Conservation (phyloP, 1,140 invertebrate species). For the Chrysomallon squamiferum region DNA sequence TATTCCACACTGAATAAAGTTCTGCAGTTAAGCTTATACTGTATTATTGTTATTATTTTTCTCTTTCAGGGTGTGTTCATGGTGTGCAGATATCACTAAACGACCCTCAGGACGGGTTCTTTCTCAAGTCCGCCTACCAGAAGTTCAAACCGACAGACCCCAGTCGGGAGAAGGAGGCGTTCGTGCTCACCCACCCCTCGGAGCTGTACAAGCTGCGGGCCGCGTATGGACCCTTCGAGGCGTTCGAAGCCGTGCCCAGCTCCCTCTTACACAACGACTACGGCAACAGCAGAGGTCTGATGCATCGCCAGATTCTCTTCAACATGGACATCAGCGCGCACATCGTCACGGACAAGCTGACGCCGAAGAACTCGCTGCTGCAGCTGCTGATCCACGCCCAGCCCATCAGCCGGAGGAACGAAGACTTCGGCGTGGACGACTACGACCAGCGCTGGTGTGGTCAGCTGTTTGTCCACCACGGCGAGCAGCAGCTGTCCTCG, state of each 20-base stretch:
- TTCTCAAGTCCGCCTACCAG: conserved; percentile 43
- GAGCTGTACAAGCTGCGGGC: conserved; percentile 41
- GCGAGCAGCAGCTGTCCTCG: conserved; percentile 33
- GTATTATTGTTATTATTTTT: too few species aligned
- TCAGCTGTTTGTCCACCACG: conserved; percentile 37
- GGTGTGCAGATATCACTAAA: conserved; percentile 43
- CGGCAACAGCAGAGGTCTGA: conserved; percentile 11
- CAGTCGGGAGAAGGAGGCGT: conserved; percentile 36
- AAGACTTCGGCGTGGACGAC: conserved; percentile 24
- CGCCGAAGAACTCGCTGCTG: conserved; percentile 30
- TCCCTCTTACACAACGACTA: conserved; percentile 12
- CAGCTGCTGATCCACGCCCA: conserved; percentile 45
- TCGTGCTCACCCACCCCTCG: conserved; percentile 40
- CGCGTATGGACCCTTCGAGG: conserved; percentile 41
- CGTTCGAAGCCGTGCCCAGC: conserved; percentile 32
- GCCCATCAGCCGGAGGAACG: conserved; percentile 17
- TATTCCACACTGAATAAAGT: too few species aligned
- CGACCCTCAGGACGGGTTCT: conserved; percentile 44
- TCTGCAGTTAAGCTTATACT: too few species aligned
- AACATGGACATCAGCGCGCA: conserved; percentile 44
- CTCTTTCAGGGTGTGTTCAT: conserved; percentile 22
- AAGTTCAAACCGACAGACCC: conserved; percentile 37
- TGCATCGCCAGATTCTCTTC: conserved; percentile 33
- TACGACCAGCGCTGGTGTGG: conserved; percentile 39
- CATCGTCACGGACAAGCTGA: conserved; percentile 30